phyloP scores from a whole-genome alignment of 2,113 vertebrate genomes.

The Lichenostomus cassidix region DNA sequence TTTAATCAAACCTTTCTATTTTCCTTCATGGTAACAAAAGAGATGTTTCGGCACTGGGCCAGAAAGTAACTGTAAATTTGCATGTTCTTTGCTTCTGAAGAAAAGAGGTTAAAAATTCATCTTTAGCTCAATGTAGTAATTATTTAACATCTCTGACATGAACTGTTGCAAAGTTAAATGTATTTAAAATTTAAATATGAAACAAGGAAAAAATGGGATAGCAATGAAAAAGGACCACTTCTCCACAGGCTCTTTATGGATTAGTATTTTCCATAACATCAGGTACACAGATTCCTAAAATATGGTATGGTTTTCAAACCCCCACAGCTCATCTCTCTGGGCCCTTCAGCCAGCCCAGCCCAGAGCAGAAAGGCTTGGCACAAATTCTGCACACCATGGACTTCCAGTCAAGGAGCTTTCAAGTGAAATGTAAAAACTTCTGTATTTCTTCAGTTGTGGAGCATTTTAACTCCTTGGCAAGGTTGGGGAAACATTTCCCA shows the following conservation, averaged over 20 bases:
- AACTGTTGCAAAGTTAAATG: constrained; percentile 20
- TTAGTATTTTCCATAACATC: not conserved
- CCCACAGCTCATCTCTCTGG: not conserved
- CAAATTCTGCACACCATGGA: not conserved
- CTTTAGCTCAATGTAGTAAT: constrained; percentile 35
- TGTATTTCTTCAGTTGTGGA: not conserved
- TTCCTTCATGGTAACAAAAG: constrained; percentile 21
- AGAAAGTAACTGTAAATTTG: constrained; percentile 43
- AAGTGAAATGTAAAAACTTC: not conserved
- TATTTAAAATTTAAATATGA: constrained; percentile 22
- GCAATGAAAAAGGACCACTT: not conserved
- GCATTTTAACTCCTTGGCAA: not conserved
- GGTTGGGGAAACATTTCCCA: not conserved
- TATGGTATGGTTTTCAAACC: not conserved
- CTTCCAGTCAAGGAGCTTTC: not conserved
- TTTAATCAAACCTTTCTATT: constrained; percentile 59
- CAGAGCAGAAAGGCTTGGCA: not conserved
- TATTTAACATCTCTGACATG: constrained; percentile 11
- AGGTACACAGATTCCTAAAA: not conserved
- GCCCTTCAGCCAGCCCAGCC: not conserved
- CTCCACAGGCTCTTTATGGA: not conserved
- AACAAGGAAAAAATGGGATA: not conserved
- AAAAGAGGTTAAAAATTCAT: constrained; percentile 53
- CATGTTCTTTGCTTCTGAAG: constrained; percentile 10
- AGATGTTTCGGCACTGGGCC: constrained; percentile 19